Percentiles rank a stretch among this genome's conserved stretches.
Evolutionary conservation across 2,797 vertebrate genomes (phyloP).

Genomic region (Semaprochilodus insignis): DNA sequence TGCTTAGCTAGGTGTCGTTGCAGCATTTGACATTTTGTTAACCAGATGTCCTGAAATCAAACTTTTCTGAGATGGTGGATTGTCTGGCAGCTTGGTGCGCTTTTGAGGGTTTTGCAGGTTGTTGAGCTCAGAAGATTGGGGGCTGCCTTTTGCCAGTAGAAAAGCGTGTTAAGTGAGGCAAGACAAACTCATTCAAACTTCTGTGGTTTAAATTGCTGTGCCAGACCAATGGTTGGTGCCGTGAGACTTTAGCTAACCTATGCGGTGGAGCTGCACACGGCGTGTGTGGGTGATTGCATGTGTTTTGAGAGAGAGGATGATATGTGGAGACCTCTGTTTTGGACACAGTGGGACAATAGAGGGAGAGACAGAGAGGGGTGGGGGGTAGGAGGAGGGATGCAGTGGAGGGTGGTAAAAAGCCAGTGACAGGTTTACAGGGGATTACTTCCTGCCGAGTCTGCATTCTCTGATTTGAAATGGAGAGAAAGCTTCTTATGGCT

Average conservation of each 20-base stretch:
- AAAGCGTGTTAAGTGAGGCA: constrained; percentile 31
- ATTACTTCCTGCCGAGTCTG: constrained; percentile 86
- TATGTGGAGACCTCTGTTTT: constrained; percentile 24
- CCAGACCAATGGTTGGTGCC: background rate
- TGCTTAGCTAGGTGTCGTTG: background rate
- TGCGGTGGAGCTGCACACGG: background rate
- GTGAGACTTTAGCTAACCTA: background rate
- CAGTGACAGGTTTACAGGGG: constrained; percentile 82
- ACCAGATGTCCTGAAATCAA: background rate
- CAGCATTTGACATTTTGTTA: background rate
- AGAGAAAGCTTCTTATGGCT: constrained; percentile 83
- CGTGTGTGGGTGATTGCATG: background rate
- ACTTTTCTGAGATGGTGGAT: background rate
- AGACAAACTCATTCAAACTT: constrained; percentile 30
- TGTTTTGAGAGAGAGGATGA: background rate
- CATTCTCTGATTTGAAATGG: constrained; percentile 83
- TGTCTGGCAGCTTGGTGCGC: background rate
- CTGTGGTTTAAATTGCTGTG: constrained; percentile 4
- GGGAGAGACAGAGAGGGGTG: constrained; percentile 48
- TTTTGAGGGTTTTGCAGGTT: background rate
- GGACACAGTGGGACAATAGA: constrained; percentile 23
- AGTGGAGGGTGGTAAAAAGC: constrained; percentile 72
- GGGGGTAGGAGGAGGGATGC: constrained; percentile 67
- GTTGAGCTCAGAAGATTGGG: background rate
- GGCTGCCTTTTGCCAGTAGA: background rate